Evolutionary conservation across 1,140 invertebrate species (phyloP), one percentile per base, ranked within the genome.

Genomic region (Brachionus koreanus): DNA sequence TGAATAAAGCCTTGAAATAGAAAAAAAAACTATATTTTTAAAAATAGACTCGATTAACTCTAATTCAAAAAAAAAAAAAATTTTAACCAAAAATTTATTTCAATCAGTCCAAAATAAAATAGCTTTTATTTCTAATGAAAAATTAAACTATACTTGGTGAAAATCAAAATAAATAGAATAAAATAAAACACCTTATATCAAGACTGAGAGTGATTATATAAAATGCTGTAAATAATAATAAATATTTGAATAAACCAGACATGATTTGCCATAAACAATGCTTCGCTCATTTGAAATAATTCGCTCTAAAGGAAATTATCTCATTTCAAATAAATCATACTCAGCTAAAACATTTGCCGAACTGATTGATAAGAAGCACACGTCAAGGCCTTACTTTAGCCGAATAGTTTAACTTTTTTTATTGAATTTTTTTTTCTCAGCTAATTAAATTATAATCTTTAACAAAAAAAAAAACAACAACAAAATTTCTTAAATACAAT

Each of bases 191-290:
- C 49, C 49, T 57, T 19, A 9, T 57, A 57, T 57, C 19, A 57
- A 52, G 5, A 57, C 49, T 57, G n/a, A 57, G 19, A 57, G 19
- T 29, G 29, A 19, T 57, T 16, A 9, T 57, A 57, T 57, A 9
- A 7, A 57, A 57, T 57, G n/a, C 16, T 57, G n/a, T 57, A 57
- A 19, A 19, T 57, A 57, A 29, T 3, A 29, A 57, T 57, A 57
- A 57, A 57, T 57, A 57, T 57, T 57, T 57, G 49, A 57, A 57
- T 57, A 57, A 57, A 9, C 49, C 49, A 57, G 49, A 57, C 49
- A 57, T 19, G 49, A 23, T 23, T 19, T 57, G 16, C 49, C 49
- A 57, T 57, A 57, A 57, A 57, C 49, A 57, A 16, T 25, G 49
- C 19, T 57, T 23, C 16, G 49, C 49, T 57, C 49, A 57, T 57